These are phyloP conservation scores for Clitarchus hookeri DNA, from an alignment of 2,888 invertebrate genomes.

Conservation along the genomic window DNA sequence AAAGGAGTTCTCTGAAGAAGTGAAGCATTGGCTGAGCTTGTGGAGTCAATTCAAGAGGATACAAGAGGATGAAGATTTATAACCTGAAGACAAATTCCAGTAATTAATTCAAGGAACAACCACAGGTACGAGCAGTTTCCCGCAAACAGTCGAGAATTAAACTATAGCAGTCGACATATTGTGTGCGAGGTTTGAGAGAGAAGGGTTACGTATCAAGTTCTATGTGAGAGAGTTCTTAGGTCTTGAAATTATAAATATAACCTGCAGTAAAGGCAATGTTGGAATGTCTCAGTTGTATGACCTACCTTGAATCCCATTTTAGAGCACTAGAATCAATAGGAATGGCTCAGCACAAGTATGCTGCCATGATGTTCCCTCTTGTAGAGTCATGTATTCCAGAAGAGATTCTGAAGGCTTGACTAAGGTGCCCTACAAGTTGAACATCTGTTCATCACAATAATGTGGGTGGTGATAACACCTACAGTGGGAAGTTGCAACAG, in stretches of 20 bases:
- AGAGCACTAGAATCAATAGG: neutral
- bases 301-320: neutral
- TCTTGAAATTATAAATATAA: neutral
- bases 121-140: conserved; percentile 42
- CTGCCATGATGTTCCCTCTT: neutral
- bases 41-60: conserved; percentile 47
- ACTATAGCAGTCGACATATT: conserved; percentile 42
- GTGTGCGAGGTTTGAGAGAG: neutral
- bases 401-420: neutral
- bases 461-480: neutral
- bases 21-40: conserved; percentile 39
- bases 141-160: conserved; percentile 46
- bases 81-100: conserved; percentile 46
- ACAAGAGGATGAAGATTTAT: conserved; percentile 41
- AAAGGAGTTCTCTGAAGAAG: conserved; percentile 34
- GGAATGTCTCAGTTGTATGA: neutral
- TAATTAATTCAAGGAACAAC: conserved; percentile 43
- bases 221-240: neutral
- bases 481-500: neutral
- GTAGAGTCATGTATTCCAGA: neutral
- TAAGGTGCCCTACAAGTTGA: neutral
- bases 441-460: neutral
- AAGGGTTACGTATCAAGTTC: neutral
- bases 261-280: neutral
- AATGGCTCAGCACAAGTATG: conserved; percentile 5